Conservation (phyloP, 2,888 invertebrate genomes). For the Phengaris alcon region DNA sequence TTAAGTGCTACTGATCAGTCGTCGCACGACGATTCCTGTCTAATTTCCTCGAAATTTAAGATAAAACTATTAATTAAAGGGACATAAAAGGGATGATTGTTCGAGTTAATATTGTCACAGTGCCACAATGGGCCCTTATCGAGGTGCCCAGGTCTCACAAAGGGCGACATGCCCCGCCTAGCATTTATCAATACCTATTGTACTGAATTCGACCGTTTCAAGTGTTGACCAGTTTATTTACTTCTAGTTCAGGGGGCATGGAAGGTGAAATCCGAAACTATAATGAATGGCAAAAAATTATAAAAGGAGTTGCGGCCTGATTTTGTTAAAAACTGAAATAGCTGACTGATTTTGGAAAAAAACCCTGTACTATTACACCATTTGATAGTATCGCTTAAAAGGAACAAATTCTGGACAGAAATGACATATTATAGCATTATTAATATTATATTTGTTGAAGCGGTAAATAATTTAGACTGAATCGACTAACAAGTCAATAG, state of each 20-base stretch:
- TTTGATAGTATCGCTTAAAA: too few species aligned
- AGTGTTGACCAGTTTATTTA: background rate
- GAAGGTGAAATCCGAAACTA: too few species aligned
- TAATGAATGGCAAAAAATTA: too few species aligned
- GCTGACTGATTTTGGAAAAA: too few species aligned
- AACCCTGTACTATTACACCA: too few species aligned
- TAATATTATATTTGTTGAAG: too few species aligned
- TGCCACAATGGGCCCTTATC: slow-evolving; percentile 30
- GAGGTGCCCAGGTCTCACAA: slow-evolving; percentile 27
- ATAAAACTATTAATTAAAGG: slow-evolving; percentile 25
- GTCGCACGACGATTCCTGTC: background rate
- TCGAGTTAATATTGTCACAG: slow-evolving; percentile 25
- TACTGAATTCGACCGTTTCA: background rate
- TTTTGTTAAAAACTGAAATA: too few species aligned
- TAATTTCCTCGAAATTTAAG: slow-evolving; percentile 3
- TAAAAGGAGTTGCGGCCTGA: too few species aligned
- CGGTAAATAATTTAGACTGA: too few species aligned
- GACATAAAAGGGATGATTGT: slow-evolving; percentile 22
- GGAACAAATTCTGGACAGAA: too few species aligned
- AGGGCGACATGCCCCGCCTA: slow-evolving; percentile 4
- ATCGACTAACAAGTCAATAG: too few species aligned
- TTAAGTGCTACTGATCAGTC: background rate
- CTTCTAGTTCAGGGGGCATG: background rate
- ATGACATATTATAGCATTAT: too few species aligned
- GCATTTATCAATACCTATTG: slow-evolving; percentile 17